Percentiles rank a stretch among this genome's conserved stretches.
Evolutionary conservation across 2,113 vertebrate species (phyloP).

Genomic region (Recurvirostra avosetta): DNA sequence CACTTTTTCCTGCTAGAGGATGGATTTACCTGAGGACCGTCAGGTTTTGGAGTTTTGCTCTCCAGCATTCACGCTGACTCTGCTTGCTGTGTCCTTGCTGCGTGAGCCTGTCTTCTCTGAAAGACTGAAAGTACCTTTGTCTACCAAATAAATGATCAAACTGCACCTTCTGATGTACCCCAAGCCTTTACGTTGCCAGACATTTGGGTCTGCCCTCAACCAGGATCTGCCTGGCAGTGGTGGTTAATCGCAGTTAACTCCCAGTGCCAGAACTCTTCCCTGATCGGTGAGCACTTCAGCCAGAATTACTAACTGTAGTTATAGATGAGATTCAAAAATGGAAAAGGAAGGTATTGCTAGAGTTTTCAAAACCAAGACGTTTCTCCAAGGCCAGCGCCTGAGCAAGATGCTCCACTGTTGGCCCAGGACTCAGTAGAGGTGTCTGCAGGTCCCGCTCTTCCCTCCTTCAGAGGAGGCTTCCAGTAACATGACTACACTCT

Average conservation of each 20-base stretch:
- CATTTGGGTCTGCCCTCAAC: background rate
- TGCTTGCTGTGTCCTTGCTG: background rate
- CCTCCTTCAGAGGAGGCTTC: background rate
- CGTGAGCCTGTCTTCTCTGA: background rate
- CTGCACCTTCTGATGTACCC: background rate
- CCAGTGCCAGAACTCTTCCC: rapidly evolving
- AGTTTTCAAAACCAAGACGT: background rate
- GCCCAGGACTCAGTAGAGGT: background rate
- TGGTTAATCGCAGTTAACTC: background rate
- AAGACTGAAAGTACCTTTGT: background rate
- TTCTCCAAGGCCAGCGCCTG: background rate
- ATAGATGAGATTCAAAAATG: background rate
- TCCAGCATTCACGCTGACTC: background rate
- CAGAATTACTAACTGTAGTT: background rate
- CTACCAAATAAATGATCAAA: background rate
- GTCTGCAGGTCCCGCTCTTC: background rate
- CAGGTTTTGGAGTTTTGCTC: background rate
- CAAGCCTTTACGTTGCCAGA: background rate
- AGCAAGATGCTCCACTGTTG: background rate
- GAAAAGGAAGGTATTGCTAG: background rate
- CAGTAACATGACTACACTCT: background rate
- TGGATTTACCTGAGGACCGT: background rate
- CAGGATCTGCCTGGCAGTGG: background rate
- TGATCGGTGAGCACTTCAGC: background rate
- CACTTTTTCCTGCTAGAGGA: background rate